Base-by-base conservation (phyloP, 2,113 vertebrate genomes). In the Megaleporinus macrocephalus region DNA sequence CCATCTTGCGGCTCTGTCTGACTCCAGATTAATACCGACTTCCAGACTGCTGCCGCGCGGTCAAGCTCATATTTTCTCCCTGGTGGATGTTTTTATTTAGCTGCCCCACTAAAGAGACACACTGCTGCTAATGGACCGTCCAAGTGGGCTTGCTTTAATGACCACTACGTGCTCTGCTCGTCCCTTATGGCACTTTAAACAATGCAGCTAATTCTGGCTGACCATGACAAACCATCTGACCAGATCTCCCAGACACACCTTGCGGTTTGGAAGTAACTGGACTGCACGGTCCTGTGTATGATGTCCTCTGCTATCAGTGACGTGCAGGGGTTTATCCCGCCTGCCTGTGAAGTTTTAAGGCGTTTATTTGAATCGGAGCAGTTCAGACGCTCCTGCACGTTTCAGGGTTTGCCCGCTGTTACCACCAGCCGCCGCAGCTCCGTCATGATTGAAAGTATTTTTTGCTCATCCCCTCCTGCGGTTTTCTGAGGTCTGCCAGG, bases 1-100 rank as follows among this genome's bases (percentile, higher is more conserved):
- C 77, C 66, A 63, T 55, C 33, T 81, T 72, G 53, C 57, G 69
- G 61, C 47, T 36, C 55, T 36, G 73, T 59, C 66, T 68, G 22
- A 81, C 63, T 65, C 29, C 47, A 16, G 15, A 79, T 47, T 27
- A 29, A 49, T 53, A 44, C 9, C 1, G 41, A 44, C 41, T 44
- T 4, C 41, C 41, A 44, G 41, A 44, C 41, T 44, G 41, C 9
- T 11, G 5, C 5, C 41, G 30, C 30, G 24, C 36, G 27, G 14
- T 7, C 20, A 79, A 12, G 12, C 44, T 29, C 24, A 4, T 6
- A 36, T 36, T 36, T 36, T 36, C n/a, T 36, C 26, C 61, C 26
- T 33, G 5, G 51, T 55, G 16, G 6, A 16, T 20, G 30, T 33
- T 33, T 66, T 20, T 66, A 33, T 66, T 33, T 66, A 66, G 29